Evolutionary conservation across 2,888 invertebrate species (phyloP), one percentile per base, ranked within the genome.

Genomic region (Scaptomyza polygonia): DNA sequence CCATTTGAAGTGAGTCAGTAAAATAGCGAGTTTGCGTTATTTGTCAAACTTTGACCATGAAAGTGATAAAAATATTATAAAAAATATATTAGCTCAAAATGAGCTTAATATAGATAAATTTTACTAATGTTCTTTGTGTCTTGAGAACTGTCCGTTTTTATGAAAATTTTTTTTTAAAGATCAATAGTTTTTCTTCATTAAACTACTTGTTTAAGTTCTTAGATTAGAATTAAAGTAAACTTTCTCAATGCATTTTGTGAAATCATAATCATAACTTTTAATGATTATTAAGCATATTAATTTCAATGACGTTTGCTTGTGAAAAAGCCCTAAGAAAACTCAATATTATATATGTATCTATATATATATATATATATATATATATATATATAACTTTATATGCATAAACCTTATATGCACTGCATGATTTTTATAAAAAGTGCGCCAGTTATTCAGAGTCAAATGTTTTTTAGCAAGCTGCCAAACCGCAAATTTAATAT

Each of bases 1-100:
- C 47, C 25, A 42, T 29, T 43, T 53, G 57, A 51, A 65, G 29
- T 51, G 32, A 54, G 34, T 16, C 49, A 18, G 45, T 36, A 59
- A 53, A 49, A 29, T 48, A 40, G 29, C 40, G 39, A 48, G 21
- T 34, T 34, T 39, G 32, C 11, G 11, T 27, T 16, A 12, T 34
- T 42, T 42, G 30, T 42, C 21, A 40, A 61, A 30, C 9, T 18
- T 18, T 47, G 30, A 12, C 16, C 12, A 14, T 30, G 11, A 7
- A 3, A 30, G 3, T 14, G 29, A 29, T 29, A 5, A 1, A 34
- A 32, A 32, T 4, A 2, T 1, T 11, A 30, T 3, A 32, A 32
- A 4, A 32, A 32, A 12, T 11, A 4, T 11, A 32, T 32, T 34
- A 5, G 2, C 6, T 34, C 32, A 32, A 5, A 12, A 12, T 12